Evolutionary conservation across 1,140 invertebrate species (phyloP), one percentile per base, ranked within the genome.

Genomic region (Apis laboriosa): DNA sequence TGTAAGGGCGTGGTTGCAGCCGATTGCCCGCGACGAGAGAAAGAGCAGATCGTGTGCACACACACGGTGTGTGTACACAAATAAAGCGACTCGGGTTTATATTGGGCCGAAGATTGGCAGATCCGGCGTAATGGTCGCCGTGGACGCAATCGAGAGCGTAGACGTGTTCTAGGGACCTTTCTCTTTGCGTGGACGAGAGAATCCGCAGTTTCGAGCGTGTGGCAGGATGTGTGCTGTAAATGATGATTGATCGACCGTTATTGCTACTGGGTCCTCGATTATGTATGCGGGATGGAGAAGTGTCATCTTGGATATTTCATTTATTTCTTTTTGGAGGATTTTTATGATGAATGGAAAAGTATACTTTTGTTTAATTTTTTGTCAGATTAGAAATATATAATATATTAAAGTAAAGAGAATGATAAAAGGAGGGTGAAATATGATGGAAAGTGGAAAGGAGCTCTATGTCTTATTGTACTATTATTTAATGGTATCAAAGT

Each of bases 1-100:
- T 92, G 92, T 92, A 91, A 92, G 91, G 92, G 92, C 91, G 92
- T 93, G 92, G 92, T 87, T 86, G 83, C 75, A 77, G 85, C 88
- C 90, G 90, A 90, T 90, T 89, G 63, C 55, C 56, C 56, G 28
- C 63, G 58, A 56, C 58, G 55, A 64, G 58, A 66, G 60, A 61
- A 64, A 43, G 17, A 34, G 24, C 56, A 55, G 56, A 53, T 34
- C 24, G 68, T 64, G 43, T 58, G 61, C 64, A 24, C 79, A 53
- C 64, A 67, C 72, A 72, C 81, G 76, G 80, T 64, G 77, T 68
- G 73, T 74, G 73, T 90, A 90, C 84, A 89, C 90, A 90, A 90
- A 91, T 81, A 87, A 86, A 84, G 84, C 84, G 85, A 83, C 81
- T 19, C 21, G 68, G 83, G 86, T 78, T 88, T 85, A 87, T 91